A percentile compares a stretch with the other conserved stretches of the same genome.
Evolutionary conservation across 1,140 invertebrate genomes (phyloP).

Genomic region (Dendroctonus valens): DNA sequence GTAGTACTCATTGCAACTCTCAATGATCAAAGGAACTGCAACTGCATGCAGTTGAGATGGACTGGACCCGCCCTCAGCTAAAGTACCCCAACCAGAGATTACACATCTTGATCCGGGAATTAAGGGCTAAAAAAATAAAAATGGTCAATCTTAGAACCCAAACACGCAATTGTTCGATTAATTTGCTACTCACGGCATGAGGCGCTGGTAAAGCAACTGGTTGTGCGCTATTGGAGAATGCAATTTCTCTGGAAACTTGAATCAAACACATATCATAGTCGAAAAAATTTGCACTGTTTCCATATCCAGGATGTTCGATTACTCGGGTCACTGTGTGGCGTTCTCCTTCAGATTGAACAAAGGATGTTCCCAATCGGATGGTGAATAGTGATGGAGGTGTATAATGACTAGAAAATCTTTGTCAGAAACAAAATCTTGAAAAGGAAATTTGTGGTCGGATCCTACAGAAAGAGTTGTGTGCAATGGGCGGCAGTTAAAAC

Average conservation of each 20-base stretch:
- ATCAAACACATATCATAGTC: constrained; percentile 7
- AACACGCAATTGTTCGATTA: not conserved
- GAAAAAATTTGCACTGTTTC: not conserved
- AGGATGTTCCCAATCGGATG: not conserved
- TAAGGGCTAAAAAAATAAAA: too few relatives aligned
- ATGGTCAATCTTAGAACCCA: too few relatives aligned
- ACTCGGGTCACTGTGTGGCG: not conserved
- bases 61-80: too few relatives aligned
- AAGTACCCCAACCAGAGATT: too few relatives aligned
- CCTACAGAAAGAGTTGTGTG: not conserved
- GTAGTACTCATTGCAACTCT: too few relatives aligned
- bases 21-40: too few relatives aligned
- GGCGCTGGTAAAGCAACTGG: not conserved
- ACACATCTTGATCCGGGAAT: too few relatives aligned
- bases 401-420: not conserved
- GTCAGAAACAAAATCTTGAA: not conserved
- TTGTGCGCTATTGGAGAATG: not conserved
- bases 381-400: not conserved
- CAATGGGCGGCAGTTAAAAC: not conserved
- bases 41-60: too few relatives aligned
- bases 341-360: not conserved
- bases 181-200: not conserved
- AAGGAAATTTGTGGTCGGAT: not conserved
- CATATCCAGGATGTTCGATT: not conserved
- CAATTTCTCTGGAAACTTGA: not conserved